A percentile compares a stretch with the other conserved stretches of the same genome.
These are phyloP conservation scores for Hylaeus anthracinus DNA, from an alignment of 1,140 invertebrate species.

Conservation along the genomic window DNA sequence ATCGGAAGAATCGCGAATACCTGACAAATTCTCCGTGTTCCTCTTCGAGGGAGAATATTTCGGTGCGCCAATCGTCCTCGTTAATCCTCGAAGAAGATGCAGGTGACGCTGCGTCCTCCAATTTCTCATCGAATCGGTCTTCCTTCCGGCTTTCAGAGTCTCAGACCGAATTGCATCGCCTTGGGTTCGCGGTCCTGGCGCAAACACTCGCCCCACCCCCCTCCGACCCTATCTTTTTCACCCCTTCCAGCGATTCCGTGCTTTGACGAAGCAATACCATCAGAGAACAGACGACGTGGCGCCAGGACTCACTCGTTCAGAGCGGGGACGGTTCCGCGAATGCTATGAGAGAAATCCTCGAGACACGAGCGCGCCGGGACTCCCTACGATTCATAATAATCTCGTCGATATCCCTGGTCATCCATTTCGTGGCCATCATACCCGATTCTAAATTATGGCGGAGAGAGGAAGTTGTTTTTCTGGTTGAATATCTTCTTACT, in stretches of 20 bases:
- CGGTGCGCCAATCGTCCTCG: constrained; percentile 21
- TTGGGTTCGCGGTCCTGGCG: not conserved
- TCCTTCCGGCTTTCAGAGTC: constrained; percentile 7
- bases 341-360: constrained; percentile 31
- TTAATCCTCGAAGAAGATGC: constrained; percentile 10
- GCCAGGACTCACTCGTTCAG: constrained; percentile 56
- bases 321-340: constrained; percentile 3
- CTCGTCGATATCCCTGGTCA: constrained; percentile 24
- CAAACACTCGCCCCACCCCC: constrained; percentile 3
- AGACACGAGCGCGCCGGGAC: constrained; percentile 34
- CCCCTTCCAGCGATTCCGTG: not conserved
- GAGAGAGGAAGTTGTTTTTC: no score
- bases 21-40: constrained; percentile 3
- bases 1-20: not conserved
- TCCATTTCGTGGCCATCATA: constrained; percentile 16
- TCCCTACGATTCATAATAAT: constrained; percentile 40
- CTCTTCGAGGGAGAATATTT: no score
- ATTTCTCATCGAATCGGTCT: constrained; percentile 32
- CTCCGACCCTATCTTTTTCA: not conserved
- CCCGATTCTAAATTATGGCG: no score
- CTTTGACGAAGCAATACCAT: constrained; percentile 38
- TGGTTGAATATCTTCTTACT: no score
- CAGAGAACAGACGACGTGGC: constrained; percentile 70
- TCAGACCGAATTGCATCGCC: constrained; percentile 15
- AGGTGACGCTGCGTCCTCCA: constrained; percentile 24